These are phyloP conservation scores for Miopithecus talapoin DNA, from an alignment of 2,797 vertebrate species.

Conservation along the genomic window DNA sequence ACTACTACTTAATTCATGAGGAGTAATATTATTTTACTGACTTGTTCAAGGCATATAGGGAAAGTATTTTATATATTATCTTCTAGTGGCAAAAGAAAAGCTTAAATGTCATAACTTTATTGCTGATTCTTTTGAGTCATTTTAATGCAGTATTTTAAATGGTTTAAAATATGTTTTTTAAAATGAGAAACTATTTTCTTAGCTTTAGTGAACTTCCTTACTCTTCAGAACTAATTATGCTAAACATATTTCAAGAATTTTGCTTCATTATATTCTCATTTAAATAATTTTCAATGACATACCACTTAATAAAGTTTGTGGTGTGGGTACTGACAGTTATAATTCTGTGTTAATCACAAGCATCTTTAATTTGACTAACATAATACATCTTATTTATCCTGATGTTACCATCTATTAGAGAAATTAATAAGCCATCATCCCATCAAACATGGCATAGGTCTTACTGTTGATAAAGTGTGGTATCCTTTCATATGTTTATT, in stretches of 20 bases:
- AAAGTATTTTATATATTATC: background rate
- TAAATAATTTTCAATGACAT: slow-evolving; percentile 78
- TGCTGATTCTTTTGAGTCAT: background rate
- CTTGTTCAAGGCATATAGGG: background rate
- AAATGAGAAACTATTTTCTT: slow-evolving; percentile 56
- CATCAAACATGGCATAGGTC: slow-evolving; percentile 47
- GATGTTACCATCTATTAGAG: slow-evolving; percentile 74
- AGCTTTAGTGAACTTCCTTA: slow-evolving; percentile 76
- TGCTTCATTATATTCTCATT: slow-evolving; percentile 82
- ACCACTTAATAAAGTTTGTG: slow-evolving; percentile 80
- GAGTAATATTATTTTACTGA: background rate
- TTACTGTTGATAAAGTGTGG: slow-evolving; percentile 34
- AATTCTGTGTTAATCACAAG: slow-evolving; percentile 72
- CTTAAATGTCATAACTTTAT: background rate
- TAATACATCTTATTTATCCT: slow-evolving; percentile 77
- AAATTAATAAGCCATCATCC: slow-evolving; percentile 77
- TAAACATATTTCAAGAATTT: slow-evolving; percentile 74
- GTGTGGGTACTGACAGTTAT: slow-evolving; percentile 64
- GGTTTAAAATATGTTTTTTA: slow-evolving; percentile 63
- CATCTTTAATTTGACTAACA: slow-evolving; percentile 70
- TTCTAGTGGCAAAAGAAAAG: background rate
- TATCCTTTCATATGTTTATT: background rate
- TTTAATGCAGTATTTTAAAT: slow-evolving; percentile 41
- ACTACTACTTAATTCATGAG: background rate
- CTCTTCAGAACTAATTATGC: slow-evolving; percentile 75